Conservation (phyloP, 2,888 invertebrate genomes). For the Callyntrura sp. region DNA sequence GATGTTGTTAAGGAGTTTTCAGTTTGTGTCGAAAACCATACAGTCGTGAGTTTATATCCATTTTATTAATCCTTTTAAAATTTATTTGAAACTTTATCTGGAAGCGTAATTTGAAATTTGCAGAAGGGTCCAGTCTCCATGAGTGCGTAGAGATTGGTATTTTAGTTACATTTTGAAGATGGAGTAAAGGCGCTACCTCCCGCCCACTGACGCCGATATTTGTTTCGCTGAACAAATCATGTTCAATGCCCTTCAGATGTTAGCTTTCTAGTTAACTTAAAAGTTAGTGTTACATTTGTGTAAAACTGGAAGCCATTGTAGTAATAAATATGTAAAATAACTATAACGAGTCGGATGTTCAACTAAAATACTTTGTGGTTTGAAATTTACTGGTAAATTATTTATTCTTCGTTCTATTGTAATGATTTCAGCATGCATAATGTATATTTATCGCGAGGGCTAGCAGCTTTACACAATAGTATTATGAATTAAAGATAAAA, state of each 20-base stretch:
- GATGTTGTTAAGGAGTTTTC: slow-evolving; percentile 82
- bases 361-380: not conserved
- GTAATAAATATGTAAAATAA: slow-evolving; percentile 65
- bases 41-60: slow-evolving; percentile 57
- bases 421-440: slow-evolving; percentile 42
- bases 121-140: slow-evolving; percentile 74
- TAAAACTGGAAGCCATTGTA: slow-evolving; percentile 55
- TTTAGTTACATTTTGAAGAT: slow-evolving; percentile 39
- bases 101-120: not conserved
- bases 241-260: slow-evolving; percentile 56
- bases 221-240: slow-evolving; percentile 53
- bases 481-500: slow-evolving; percentile 41
- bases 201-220: slow-evolving; percentile 28
- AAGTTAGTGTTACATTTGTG: slow-evolving; percentile 51
- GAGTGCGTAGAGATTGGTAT: slow-evolving; percentile 66
- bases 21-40: slow-evolving; percentile 80
- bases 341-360: not conserved
- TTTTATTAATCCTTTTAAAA: too few species aligned
- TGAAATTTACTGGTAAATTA: slow-evolving; percentile 35
- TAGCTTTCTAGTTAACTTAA: slow-evolving; percentile 63
- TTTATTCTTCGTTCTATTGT: slow-evolving; percentile 48
- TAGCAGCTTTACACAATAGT: slow-evolving; percentile 26
- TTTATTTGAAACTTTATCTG: too few species aligned
- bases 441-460: slow-evolving; percentile 27
- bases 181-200: slow-evolving; percentile 52